Evolutionary conservation across 2,113 vertebrate species (phyloP).

Genomic region (Rhinichthys klamathensis): DNA sequence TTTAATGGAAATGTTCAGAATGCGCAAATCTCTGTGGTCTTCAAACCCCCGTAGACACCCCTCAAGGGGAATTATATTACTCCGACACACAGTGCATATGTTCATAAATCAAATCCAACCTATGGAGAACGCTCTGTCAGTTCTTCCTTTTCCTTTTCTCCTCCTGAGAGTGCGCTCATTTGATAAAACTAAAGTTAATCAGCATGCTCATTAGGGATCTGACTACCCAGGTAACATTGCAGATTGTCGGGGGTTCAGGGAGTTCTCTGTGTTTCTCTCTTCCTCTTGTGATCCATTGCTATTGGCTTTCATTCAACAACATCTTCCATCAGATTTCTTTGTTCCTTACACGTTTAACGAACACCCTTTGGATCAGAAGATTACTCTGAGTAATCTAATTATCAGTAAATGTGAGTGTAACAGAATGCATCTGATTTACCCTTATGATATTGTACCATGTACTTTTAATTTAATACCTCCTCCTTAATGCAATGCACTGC

Average conservation of each 20-base stretch:
- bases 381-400: neutral
- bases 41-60: constrained; percentile 32
- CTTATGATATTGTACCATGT: neutral
- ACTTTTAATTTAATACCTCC: constrained; percentile 29
- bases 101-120: constrained; percentile 57
- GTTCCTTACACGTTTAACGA: neutral
- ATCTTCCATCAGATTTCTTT: neutral
- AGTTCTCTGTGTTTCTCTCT: constrained; percentile 10
- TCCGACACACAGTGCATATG: constrained; percentile 46
- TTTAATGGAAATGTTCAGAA: constrained; percentile 35
- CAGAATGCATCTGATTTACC: constrained; percentile 5
- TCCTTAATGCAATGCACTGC: constrained; percentile 22
- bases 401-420: neutral
- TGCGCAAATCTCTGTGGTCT: constrained; percentile 4
- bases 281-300: neutral
- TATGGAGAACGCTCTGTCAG: constrained; percentile 34
- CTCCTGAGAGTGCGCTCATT: constrained; percentile 45
- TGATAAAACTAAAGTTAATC: constrained; percentile 54
- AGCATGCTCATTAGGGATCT: constrained; percentile 47
- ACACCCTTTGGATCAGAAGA: neutral
- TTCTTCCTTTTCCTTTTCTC: neutral
- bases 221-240: constrained; percentile 42
- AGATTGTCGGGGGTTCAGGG: constrained; percentile 42
- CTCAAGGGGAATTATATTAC: constrained; percentile 49
- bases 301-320: neutral